Evolutionary conservation across 2,888 invertebrate species (phyloP), one percentile per base, ranked within the genome.

Genomic region (Agonopterix alstromeriana): DNA sequence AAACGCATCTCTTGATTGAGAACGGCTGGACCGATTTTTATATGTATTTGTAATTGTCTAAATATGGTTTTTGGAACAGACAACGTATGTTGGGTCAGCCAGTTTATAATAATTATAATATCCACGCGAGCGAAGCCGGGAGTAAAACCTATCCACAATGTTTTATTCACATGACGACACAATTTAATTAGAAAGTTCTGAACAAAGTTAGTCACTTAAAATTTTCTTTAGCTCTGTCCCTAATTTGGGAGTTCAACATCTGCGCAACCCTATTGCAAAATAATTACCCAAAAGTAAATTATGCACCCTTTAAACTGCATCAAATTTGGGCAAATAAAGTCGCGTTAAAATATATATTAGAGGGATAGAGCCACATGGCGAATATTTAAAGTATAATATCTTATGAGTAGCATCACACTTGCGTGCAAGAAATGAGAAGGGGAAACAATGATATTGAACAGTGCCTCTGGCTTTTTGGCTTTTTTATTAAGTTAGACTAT

Each of bases 291-390:
- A 74, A 81, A 81, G 78, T 77, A 84, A 86, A 77, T 87, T 87
- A 88, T 88, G 87, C 87, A 88, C 87, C 87, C 87, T 81, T 81
- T 83, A 72, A 80, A 80, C 75, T 82, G 81, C 79, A 82, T 79
- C 73, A 73, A 82, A 85, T 85, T 85, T 84, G 65, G 62, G 69
- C 76, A 80, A 83, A 84, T 84, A 83, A 72, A 77, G 71, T 67
- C 67, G 63, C 63, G 69, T 79, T 79, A 76, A 77, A 79, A 79
- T 76, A 71, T 77, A 77, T 71, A 77, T 70, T 69, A 75, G 70
- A 70, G 75, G 77, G 71, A 67, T 65, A 57, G 65, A 59, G 74
- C 77, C 86, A 86, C 82, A 81, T 85, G 86, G 82, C 72, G 71
- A 69, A 71, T 70, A 65, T 76, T 76, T 67, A 69, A 72, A 78